Evolutionary conservation across 2,113 vertebrate genomes (phyloP).

Genomic region (Panurus biarmicus): DNA sequence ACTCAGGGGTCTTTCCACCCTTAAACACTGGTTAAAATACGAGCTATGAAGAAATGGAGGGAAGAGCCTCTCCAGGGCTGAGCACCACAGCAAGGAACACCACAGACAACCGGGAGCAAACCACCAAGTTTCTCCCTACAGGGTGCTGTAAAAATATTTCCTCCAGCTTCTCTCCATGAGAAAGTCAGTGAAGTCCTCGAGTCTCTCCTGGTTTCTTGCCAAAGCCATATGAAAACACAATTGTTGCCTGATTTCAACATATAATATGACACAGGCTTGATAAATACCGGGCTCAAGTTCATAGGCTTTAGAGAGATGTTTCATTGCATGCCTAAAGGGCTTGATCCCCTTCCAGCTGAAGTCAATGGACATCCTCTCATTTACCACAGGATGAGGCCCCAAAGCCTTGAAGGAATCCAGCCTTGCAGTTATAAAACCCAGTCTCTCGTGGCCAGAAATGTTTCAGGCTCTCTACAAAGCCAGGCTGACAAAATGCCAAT

Average conservation of each 20-base stretch:
- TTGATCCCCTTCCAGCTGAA: slow-evolving; percentile 42
- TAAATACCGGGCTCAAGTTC: slow-evolving; percentile 50
- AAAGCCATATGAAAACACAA: slow-evolving; percentile 42
- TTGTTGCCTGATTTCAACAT: slow-evolving; percentile 50
- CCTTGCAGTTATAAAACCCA: neutral
- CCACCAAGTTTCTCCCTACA: neutral
- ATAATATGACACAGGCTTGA: slow-evolving; percentile 14
- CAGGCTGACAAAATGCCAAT: neutral
- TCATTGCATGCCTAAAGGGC: slow-evolving; percentile 16
- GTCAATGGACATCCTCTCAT: slow-evolving; percentile 15
- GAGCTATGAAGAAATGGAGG: neutral
- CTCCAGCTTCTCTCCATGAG: neutral
- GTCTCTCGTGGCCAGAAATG: neutral
- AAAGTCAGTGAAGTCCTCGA: neutral
- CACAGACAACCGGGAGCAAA: neutral
- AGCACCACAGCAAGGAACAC: neutral
- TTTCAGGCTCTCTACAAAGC: neutral
- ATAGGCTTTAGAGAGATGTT: neutral
- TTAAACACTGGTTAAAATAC: neutral
- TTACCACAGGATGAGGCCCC: neutral
- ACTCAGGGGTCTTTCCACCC: neutral
- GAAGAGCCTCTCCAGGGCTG: neutral
- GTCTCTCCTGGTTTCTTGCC: neutral
- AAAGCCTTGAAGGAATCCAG: slow-evolving; percentile 19
- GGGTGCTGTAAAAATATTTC: slow-evolving; percentile 20